These are phyloP conservation scores for Leptinotarsa haldemani DNA, from an alignment of 2,888 invertebrate genomes.

Conservation along the genomic window DNA sequence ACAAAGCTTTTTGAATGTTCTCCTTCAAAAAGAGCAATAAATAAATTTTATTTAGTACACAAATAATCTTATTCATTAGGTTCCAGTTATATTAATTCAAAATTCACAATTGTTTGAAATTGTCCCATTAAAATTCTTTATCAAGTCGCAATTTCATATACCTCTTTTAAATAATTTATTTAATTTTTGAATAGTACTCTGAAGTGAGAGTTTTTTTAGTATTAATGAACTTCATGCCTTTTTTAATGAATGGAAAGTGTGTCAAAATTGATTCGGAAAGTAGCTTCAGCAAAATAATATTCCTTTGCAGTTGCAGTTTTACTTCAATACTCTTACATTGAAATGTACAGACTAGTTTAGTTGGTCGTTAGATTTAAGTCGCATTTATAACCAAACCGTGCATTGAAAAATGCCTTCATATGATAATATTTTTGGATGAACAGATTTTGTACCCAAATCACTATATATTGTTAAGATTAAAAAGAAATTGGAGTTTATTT, in stretches of 20 bases:
- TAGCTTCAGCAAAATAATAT: conserved; percentile 15
- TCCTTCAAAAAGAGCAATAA: no score
- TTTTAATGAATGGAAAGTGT: no score
- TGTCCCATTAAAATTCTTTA: no score
- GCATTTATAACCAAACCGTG: not conserved
- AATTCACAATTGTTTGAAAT: no score
- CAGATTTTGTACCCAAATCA: conserved; percentile 24
- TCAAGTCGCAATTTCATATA: not conserved
- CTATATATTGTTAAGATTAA: conserved; percentile 22
- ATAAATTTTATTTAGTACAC: no score
- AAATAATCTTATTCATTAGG: no score
- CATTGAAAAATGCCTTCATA: conserved; percentile 7
- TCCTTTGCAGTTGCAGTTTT: not conserved
- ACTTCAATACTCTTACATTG: conserved; percentile 10
- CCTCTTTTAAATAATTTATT: not conserved
- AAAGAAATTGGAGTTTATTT: conserved; percentile 2
- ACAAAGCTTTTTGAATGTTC: no score
- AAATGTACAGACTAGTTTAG: conserved; percentile 19
- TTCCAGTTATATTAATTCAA: no score
- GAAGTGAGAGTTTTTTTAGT: not conserved
- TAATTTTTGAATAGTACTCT: not conserved
- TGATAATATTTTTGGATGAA: conserved; percentile 20
- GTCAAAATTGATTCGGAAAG: not conserved
- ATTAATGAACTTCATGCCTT: no score
- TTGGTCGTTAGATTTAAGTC: not conserved